Base-by-base conservation (phyloP, 2,888 invertebrate species). In the Lasiommata megera region DNA sequence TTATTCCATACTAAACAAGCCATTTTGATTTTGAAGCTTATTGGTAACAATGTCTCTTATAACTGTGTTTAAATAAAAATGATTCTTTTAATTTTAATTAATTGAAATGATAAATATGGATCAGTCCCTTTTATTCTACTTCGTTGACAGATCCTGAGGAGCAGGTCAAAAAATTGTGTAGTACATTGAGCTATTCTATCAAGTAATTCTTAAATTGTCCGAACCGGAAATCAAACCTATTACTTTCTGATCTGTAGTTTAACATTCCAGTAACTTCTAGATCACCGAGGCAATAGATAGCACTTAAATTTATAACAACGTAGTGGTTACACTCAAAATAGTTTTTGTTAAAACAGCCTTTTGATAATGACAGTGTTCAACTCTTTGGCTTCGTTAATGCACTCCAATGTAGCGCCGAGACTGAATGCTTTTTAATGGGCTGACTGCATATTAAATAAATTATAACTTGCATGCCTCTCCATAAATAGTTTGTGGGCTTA, bases 341-440 rank as follows among this genome's bases (percentile, higher is more conserved):
- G 31, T 29, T 31, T 44, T 31, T 29, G 16, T 56, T 44, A 43
- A 37, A 43, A 56, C 48, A 23, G 56, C 57, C 53, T 50, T 61
- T 62, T 62, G 57, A 62, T 60, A 60, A 60, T 60, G 44, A 46
- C 58, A 59, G 54, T 55, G 38, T 57, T 56, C 54, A 46, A 52
- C 58, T 56, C 61, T 63, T 60, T 58, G 53, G 36, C 47, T 54
- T 56, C 54, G 63, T 79, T 77, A 80, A 79, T 78, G 73, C 73
- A 73, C 72, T 74, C 68, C 66, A 73, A 73, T 73, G 77, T 71
- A 71, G 70, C 70, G 74, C 67, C 71, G 67, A 61, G 73, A 72
- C 74, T 83, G 82, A 86, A 85, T 83, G 79, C 76, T 79, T 84
- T 86, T 84, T 85, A 87, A 87, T 85, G 78, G 79, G 70, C 73